Conservation (phyloP, 2,113 vertebrate genomes). For the Aythya baeri region DNA sequence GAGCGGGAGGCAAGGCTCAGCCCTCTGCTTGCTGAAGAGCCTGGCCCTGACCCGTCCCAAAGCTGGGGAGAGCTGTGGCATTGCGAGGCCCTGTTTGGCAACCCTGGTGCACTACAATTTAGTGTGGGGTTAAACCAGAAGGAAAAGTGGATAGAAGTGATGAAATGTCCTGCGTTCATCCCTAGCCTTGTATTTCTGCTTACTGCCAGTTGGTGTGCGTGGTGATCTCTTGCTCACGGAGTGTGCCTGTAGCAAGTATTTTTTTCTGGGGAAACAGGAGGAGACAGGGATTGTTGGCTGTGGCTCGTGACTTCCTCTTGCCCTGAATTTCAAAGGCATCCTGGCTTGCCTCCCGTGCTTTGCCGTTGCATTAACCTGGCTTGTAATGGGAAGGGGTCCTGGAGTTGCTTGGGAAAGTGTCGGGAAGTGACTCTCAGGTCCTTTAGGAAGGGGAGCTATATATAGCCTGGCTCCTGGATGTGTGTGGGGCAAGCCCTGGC, state of each 20-base stretch:
- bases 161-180: too few species aligned
- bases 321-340: background rate
- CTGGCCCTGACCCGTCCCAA: background rate
- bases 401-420: background rate
- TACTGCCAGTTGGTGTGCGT: background rate
- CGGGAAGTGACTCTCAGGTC: background rate
- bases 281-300: background rate
- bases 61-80: background rate
- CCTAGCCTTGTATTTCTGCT: background rate
- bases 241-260: background rate
- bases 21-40: background rate
- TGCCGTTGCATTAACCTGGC: background rate
- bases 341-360: background rate
- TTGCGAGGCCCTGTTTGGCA: background rate
- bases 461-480: background rate
- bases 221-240: background rate
- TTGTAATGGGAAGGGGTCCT: background rate
- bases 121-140: background rate
- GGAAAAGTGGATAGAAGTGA: background rate
- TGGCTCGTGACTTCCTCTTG: background rate
- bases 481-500: background rate
- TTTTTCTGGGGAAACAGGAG: background rate
- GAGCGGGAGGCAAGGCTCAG: rapidly evolving
- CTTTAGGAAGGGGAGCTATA: background rate
- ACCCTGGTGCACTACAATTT: background rate